Base-by-base conservation (phyloP, 2,113 vertebrate species). In the Actinemys pallida region DNA sequence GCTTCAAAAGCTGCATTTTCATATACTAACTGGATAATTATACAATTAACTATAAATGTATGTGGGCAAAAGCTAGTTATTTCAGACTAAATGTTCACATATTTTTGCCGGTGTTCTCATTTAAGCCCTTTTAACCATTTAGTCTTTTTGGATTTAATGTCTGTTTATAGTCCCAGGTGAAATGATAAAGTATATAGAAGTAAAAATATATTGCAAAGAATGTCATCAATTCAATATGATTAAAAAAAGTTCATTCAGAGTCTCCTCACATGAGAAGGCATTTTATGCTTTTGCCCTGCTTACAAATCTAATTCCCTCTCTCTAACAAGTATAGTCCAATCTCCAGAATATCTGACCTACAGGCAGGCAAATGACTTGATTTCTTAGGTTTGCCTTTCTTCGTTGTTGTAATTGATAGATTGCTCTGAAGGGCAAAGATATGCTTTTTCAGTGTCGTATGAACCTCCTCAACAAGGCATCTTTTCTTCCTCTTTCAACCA, bases 301-400 rank as follows among this genome's bases (percentile, higher is more conserved):
- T 19, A 35, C 25, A 5, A 39, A 8, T 2, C 14, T 85, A 20
- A 0, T 88, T 54, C 3, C 1, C 8, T 7, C 2, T 3, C 5
- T 75, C 62, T 29, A 6, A 2, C n/a, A 65, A 3, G 56, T 90
- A n/a, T 5, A 17, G 5, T 47, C 83, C 49, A 59, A 11, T 69
- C 52, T 49, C 92, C 47, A 59, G 8, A 5, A 69, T 69, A 69
- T n/a, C 49, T 94, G 93, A 25, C 14, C 81, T 29, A 42, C 0
- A 1, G 29, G 56, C 10, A 80, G 86, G 56, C 10, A n/a, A 69
- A 69, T 19, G 5, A 82, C 83, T 82, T 2, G 1, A 2, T 90
- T 93, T 94, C 17, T 52, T 81, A 52, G 78, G 47, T 17, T 87
- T 93, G 14, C 3, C 47, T 62, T 62, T 62, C 8, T n/a, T 81